phyloP scores from a whole-genome alignment of 2,797 vertebrate genomes.

The Xerus rutilus region DNA sequence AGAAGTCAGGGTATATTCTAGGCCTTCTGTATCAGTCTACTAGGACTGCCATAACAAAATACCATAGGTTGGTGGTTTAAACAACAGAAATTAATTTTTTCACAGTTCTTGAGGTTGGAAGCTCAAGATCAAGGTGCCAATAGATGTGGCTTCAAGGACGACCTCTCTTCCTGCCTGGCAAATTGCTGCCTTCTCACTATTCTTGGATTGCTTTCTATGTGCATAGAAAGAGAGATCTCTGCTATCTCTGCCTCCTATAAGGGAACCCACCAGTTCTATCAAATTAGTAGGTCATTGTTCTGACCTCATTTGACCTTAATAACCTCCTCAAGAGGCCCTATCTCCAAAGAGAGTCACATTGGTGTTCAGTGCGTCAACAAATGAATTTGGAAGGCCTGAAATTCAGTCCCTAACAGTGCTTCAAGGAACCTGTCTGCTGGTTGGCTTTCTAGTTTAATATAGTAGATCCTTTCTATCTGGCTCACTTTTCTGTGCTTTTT shows the following conservation, averaged over 20 bases:
- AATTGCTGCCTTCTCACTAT: not conserved
- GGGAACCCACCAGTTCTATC: not conserved
- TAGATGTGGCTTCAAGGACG: not conserved
- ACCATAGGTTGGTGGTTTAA: not conserved
- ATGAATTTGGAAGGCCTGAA: not conserved
- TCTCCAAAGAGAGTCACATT: not conserved
- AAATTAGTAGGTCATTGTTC: not conserved
- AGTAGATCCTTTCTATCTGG: not conserved
- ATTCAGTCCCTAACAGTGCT: not conserved
- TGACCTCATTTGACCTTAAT: not conserved
- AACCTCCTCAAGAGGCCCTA: not conserved
- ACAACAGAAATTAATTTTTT: not conserved
- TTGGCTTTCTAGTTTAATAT: not conserved
- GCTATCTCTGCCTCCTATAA: not conserved
- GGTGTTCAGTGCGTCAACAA: not conserved
- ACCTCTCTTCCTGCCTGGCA: not conserved
- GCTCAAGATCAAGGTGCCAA: not conserved
- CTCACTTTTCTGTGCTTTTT: not conserved
- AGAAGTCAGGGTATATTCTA: not conserved
- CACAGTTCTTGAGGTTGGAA: not conserved
- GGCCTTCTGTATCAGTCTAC: not conserved
- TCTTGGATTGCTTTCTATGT: not conserved
- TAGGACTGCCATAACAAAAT: not conserved
- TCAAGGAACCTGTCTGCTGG: not conserved
- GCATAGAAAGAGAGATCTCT: not conserved